Evolutionary conservation across 2,113 vertebrate genomes (phyloP).

Genomic region (Cervus canadensis): DNA sequence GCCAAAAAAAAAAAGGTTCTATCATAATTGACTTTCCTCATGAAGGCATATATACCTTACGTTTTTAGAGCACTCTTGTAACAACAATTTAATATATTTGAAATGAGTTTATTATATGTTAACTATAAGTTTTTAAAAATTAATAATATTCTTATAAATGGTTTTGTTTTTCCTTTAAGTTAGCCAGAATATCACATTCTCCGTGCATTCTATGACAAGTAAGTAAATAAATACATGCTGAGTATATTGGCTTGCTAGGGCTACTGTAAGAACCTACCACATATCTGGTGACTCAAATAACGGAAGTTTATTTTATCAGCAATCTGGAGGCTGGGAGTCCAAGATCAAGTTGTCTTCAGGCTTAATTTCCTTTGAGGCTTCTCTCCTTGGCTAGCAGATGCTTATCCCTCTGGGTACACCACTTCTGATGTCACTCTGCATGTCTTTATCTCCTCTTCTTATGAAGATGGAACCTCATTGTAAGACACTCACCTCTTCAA

Average conservation of each 20-base stretch:
- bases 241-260: not conserved
- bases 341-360: not conserved
- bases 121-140: not conserved
- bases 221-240: not conserved
- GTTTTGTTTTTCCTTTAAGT: not conserved
- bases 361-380: not conserved
- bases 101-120: not conserved
- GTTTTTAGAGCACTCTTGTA: not conserved
- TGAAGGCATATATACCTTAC: not conserved
- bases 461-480: not conserved
- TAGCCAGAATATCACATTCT: not conserved
- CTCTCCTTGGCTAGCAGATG: not conserved
- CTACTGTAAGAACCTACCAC: not conserved
- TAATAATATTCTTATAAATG: not conserved
- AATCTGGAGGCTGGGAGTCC: not conserved
- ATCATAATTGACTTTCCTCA: not conserved
- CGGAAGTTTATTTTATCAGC: not conserved
- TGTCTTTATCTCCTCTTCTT: not conserved
- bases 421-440: not conserved
- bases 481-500: not conserved
- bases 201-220: not conserved
- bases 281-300: not conserved
- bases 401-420: not conserved
- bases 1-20: not conserved
- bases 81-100: not conserved